Percentiles rank a stretch among this genome's conserved stretches.
phyloP scores from a whole-genome alignment of 2,888 invertebrate species.

The Aporophyla nigra region DNA sequence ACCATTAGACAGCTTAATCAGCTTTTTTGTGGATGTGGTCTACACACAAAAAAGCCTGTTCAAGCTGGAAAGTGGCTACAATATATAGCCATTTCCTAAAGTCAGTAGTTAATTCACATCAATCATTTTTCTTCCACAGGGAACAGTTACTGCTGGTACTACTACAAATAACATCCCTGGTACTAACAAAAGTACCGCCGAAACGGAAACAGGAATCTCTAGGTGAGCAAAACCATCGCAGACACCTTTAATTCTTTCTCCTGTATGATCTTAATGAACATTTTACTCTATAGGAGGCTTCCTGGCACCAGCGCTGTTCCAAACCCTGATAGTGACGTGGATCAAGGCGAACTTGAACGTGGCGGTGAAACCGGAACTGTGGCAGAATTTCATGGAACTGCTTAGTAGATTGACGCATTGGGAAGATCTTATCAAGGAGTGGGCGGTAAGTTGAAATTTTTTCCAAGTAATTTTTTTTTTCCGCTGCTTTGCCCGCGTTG shows the following conservation, averaged over 20 bases:
- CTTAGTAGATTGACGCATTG: slow-evolving; percentile 97
- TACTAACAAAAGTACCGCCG: slow-evolving; percentile 95
- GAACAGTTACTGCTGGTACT: slow-evolving; percentile 96
- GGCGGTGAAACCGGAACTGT: slow-evolving; percentile 96
- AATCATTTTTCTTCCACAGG: slow-evolving; percentile 86
- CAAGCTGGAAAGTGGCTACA: neutral
- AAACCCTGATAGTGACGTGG: slow-evolving; percentile 99
- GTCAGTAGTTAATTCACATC: neutral
- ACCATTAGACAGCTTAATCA: too few species aligned
- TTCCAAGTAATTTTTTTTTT: neutral
- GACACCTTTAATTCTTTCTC: neutral
- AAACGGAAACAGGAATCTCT: slow-evolving; percentile 94
- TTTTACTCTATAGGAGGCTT: slow-evolving; percentile 91
- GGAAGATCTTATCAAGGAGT: slow-evolving; percentile 98
- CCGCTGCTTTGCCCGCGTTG: too few species aligned
- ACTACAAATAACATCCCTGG: slow-evolving; percentile 97
- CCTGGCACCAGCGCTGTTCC: slow-evolving; percentile 96
- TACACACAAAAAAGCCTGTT: too few species aligned
- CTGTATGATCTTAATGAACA: slow-evolving; percentile 10
- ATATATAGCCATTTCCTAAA: neutral
- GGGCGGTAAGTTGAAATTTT: slow-evolving; percentile 93
- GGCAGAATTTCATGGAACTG: slow-evolving; percentile 98
- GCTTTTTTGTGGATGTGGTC: too few species aligned
- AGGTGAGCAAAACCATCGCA: slow-evolving; percentile 80
- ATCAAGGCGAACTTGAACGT: slow-evolving; percentile 99